Conservation (phyloP, 2,113 vertebrate species). For the Acrocephalus arundinaceus region DNA sequence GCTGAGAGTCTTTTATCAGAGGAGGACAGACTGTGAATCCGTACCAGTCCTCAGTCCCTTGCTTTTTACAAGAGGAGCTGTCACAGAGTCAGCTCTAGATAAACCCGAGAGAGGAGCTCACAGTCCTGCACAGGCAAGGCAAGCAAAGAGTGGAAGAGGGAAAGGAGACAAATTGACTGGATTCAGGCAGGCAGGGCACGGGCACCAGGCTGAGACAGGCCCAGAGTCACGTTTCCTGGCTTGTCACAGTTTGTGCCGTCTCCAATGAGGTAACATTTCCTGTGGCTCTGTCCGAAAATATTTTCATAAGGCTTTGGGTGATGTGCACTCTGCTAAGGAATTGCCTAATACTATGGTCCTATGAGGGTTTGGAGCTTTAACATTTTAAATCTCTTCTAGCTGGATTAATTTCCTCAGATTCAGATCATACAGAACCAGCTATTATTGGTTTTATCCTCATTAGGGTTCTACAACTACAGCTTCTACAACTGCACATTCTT, state of each 20-base stretch:
- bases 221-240: neutral
- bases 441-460: neutral
- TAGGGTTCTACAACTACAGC: too few species aligned
- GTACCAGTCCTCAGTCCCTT: too few species aligned
- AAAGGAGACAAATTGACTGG: neutral
- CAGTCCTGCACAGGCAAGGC: neutral
- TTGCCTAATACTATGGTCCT: neutral
- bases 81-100: neutral
- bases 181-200: neutral
- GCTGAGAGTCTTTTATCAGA: neutral
- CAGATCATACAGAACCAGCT: neutral
- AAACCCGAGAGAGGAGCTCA: neutral
- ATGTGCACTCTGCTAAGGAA: neutral
- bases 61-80: fast-evolving
- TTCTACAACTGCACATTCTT: neutral
- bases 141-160: neutral
- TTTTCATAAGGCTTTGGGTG: slow-evolving; percentile 16
- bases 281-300: neutral
- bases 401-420: slow-evolving; percentile 12
- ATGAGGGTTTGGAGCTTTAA: neutral
- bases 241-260: neutral
- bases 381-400: neutral
- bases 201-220: neutral
- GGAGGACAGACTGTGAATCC: neutral
- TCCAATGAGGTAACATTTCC: neutral